Conservation (phyloP, 2,113 vertebrate species). For the Myocastor coypus region DNA sequence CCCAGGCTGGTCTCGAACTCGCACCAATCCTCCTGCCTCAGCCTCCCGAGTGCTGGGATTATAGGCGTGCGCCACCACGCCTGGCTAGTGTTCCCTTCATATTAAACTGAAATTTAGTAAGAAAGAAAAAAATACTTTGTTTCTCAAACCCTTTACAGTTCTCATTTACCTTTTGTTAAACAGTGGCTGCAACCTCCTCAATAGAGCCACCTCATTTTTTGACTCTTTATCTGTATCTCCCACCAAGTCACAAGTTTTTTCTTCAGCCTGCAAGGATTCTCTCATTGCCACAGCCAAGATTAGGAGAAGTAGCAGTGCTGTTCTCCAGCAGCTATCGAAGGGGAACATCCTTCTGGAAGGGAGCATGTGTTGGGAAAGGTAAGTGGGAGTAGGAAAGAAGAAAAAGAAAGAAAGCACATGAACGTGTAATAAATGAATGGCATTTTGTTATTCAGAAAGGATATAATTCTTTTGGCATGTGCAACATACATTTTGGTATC, state of each 20-base stretch:
- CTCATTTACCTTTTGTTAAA: conserved; percentile 83
- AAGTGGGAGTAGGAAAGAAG: background rate
- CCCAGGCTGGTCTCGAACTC: no score
- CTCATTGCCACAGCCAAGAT: conserved; percentile 42
- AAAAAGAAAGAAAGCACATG: background rate
- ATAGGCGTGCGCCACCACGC: no score
- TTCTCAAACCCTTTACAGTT: background rate
- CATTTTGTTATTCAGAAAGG: conserved; percentile 11
- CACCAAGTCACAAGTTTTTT: conserved; percentile 85
- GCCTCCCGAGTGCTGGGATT: no score
- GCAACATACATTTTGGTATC: conserved; percentile 14
- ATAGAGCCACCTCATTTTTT: conserved; percentile 81
- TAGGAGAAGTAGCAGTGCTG: conserved; percentile 72
- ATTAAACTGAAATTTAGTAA: background rate
- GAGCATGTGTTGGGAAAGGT: background rate
- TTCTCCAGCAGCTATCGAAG: conserved; percentile 63
- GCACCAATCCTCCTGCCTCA: no score
- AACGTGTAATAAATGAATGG: background rate
- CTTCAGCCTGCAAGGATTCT: conserved; percentile 73
- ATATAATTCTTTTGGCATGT: background rate
- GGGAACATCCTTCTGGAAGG: conserved; percentile 83
- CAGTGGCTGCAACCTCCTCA: conserved; percentile 85
- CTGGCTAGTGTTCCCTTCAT: background rate
- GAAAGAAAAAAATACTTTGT: background rate
- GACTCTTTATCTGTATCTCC: conserved; percentile 86